Evolutionary conservation across 2,888 invertebrate genomes (phyloP).

Genomic region (Rhagophthalmus giganteus): DNA sequence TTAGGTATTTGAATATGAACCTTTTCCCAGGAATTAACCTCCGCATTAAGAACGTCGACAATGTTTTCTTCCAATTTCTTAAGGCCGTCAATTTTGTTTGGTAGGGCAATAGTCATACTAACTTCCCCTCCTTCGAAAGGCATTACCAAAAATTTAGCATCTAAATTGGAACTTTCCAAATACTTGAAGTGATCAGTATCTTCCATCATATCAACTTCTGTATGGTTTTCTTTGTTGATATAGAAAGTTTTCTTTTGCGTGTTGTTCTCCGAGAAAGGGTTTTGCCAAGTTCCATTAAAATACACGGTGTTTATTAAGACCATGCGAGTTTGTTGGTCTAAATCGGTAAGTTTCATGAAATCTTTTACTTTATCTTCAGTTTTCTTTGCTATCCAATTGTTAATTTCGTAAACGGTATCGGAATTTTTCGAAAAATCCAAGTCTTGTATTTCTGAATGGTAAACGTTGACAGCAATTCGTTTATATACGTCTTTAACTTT

Average conservation of each 20-base stretch:
- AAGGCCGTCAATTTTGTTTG: conserved; percentile 31
- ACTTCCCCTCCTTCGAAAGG: conserved; percentile 35
- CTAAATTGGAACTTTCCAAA: conserved; percentile 23
- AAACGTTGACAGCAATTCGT: conserved; percentile 62
- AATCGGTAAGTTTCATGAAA: conserved; percentile 37
- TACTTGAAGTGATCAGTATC: conserved; percentile 20
- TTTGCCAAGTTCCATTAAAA: conserved; percentile 46
- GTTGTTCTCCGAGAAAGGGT: conserved; percentile 25
- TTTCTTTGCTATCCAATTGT: conserved; percentile 48
- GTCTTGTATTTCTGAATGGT: conserved; percentile 62
- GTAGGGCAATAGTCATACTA: conserved; percentile 34
- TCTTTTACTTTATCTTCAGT: conserved; percentile 47
- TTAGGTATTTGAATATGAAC: conserved; percentile 7
- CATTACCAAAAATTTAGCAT: conserved; percentile 43
- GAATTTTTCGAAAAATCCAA: conserved; percentile 37
- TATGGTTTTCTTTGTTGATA: conserved; percentile 28
- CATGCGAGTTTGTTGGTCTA: conserved; percentile 39
- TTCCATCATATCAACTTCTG: conserved; percentile 45
- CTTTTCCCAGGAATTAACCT: background rate
- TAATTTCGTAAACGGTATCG: conserved; percentile 42
- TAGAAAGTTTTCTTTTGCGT: conserved; percentile 41
- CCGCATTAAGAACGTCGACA: conserved; percentile 21
- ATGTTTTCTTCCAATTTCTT: conserved; percentile 25
- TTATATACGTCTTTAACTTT: conserved; percentile 61
- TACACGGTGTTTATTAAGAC: conserved; percentile 49